phyloP scores from a whole-genome alignment of 2,797 vertebrate genomes.

The Luscinia luscinia region DNA sequence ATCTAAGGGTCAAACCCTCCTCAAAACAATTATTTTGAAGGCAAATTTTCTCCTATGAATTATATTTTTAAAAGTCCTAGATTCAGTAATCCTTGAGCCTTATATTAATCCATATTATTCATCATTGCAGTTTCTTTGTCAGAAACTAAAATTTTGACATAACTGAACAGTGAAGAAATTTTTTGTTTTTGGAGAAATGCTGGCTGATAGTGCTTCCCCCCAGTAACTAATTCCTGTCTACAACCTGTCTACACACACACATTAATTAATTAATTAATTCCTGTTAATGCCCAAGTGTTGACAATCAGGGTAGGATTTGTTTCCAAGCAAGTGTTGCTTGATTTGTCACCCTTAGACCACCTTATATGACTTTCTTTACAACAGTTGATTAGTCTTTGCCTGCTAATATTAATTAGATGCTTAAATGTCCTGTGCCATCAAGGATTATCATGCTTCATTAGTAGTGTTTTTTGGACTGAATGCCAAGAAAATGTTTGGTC shows the following conservation, averaged over 20 bases:
- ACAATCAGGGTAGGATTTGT: not conserved
- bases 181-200: not conserved
- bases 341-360: not conserved
- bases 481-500: conserved; percentile 33
- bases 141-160: not conserved
- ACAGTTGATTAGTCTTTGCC: not conserved
- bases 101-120: not conserved
- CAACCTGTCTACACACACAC: not conserved
- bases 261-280: not conserved
- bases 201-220: not conserved
- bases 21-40: not conserved
- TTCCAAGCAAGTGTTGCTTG: not conserved
- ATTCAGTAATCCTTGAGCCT: not conserved
- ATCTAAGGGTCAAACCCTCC: not conserved
- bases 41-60: fast-evolving
- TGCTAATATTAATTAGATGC: conserved; percentile 44
- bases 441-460: conserved; percentile 40
- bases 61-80: not conserved
- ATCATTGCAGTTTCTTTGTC: not conserved
- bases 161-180: not conserved
- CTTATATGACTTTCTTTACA: not conserved
- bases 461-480: conserved; percentile 24
- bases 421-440: conserved; percentile 17
- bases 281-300: not conserved
- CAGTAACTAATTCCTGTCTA: not conserved